Percentiles rank a stretch among this genome's conserved stretches.
phyloP scores from a whole-genome alignment of 2,113 vertebrate genomes.

The Globicephala melas region DNA sequence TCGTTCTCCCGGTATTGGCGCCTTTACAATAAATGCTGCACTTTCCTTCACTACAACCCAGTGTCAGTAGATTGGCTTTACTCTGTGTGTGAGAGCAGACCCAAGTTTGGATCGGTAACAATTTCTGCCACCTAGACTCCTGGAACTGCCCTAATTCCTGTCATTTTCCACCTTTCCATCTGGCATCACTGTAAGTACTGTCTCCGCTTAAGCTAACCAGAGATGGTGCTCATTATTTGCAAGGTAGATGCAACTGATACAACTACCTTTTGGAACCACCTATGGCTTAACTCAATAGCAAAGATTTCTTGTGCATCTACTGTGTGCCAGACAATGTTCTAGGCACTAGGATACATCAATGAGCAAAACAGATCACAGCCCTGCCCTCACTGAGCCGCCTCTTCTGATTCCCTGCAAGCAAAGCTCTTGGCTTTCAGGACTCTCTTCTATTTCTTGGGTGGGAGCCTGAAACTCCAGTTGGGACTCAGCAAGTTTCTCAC shows the following conservation, averaged over 20 bases:
- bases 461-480: neutral
- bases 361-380: neutral
- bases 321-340: neutral
- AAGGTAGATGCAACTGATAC: neutral
- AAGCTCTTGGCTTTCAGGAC: neutral
- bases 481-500: neutral
- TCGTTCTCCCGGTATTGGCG: neutral
- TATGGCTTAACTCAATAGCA: neutral
- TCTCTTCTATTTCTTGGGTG: conserved; percentile 59
- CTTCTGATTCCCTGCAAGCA: neutral
- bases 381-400: neutral
- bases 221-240: neutral
- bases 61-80: neutral
- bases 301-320: neutral
- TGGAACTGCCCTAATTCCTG: neutral
- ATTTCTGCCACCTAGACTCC: neutral
- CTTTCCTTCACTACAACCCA: too few relatives aligned
- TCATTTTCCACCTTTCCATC: neutral
- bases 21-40: neutral
- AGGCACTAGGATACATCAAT: neutral
- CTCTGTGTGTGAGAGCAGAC: neutral
- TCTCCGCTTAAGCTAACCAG: neutral
- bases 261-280: neutral
- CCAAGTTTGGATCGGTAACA: neutral
- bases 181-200: neutral